Percentiles rank a stretch among this genome's conserved stretches.
Evolutionary conservation across 2,888 invertebrate genomes (phyloP).

Genomic region (Notodonta ziczac): DNA sequence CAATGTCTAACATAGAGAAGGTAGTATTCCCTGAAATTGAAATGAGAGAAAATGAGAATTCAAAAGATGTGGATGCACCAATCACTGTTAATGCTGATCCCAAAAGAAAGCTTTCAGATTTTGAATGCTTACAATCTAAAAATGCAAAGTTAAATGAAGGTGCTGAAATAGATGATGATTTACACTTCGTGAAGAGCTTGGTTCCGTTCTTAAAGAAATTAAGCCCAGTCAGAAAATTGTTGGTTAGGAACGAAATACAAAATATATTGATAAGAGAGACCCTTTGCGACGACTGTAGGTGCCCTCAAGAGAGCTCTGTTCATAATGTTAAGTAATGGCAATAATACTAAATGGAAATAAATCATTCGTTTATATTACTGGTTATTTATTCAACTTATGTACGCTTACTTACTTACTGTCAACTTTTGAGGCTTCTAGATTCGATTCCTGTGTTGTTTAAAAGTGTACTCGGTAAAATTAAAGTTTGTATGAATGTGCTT

Average conservation of each 20-base stretch:
- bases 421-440: no score
- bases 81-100: not conserved
- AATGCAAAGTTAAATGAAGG: not conserved
- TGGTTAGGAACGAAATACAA: slow-evolving; percentile 49
- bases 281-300: slow-evolving; percentile 34
- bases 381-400: no score
- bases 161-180: slow-evolving; percentile 31
- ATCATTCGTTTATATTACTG: not conserved
- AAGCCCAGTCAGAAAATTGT: slow-evolving; percentile 41
- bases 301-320: slow-evolving; percentile 14
- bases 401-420: no score
- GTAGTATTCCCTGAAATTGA: not conserved
- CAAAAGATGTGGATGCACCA: not conserved
- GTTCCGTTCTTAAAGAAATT: slow-evolving; percentile 42
- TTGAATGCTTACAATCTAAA: not conserved
- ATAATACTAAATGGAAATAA: not conserved
- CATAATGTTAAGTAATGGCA: not conserved
- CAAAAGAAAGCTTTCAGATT: not conserved
- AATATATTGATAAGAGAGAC: slow-evolving; percentile 40
- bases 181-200: slow-evolving; percentile 43
- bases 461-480: no score
- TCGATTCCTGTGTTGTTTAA: no score
- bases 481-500: no score
- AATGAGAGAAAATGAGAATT: slow-evolving; percentile 9
- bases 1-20: not conserved